A percentile compares a stretch with the other conserved stretches of the same genome.
phyloP scores from a whole-genome alignment of 2,888 invertebrate species.

The Sycophila texana region DNA sequence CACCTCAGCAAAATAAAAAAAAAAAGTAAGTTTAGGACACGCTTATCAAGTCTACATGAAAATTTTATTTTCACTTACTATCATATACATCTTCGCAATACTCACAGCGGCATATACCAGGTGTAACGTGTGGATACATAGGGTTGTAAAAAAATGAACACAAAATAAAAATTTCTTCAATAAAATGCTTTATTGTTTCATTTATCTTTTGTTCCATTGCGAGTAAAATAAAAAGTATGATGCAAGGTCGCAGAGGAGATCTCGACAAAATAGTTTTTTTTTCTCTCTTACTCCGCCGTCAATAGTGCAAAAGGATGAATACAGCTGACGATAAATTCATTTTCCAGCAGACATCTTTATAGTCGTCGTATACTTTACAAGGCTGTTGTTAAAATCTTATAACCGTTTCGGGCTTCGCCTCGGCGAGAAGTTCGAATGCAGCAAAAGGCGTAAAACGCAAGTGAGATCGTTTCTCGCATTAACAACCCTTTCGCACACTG shows the following conservation, averaged over 20 bases:
- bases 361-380: conserved; percentile 48
- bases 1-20: too few species aligned
- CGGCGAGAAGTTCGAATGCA: conserved; percentile 5
- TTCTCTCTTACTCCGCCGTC: not conserved
- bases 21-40: too few species aligned
- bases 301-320: conserved; percentile 25
- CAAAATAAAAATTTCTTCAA: too few species aligned
- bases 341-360: conserved; percentile 48
- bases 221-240: not conserved
- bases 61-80: too few species aligned
- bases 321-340: conserved; percentile 44
- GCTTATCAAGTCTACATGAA: too few species aligned
- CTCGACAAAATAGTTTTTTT: conserved; percentile 12
- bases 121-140: too few species aligned
- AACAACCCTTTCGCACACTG: conserved; percentile 29
- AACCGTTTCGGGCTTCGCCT: not conserved
- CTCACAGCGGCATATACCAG: too few species aligned
- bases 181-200: not conserved
- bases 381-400: conserved; percentile 44
- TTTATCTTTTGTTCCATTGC: not conserved
- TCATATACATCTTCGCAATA: too few species aligned
- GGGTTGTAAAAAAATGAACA: too few species aligned
- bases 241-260: not conserved
- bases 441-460: conserved; percentile 27
- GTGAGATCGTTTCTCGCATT: conserved; percentile 33